Percentiles rank a stretch among this genome's conserved stretches.
phyloP scores from a whole-genome alignment of 1,140 invertebrate genomes.

The Mactra quadrangularis region DNA sequence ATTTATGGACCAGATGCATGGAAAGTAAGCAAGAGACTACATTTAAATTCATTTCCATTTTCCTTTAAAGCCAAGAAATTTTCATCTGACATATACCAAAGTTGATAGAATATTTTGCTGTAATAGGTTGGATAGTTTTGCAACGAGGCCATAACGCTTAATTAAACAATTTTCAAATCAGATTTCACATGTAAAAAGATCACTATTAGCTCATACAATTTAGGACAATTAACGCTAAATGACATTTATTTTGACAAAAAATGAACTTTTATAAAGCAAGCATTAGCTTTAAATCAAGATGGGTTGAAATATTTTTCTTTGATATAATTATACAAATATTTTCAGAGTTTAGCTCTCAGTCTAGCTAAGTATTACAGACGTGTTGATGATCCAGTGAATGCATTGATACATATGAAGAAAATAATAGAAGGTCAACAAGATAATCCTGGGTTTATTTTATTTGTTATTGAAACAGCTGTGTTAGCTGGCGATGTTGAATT shows the following conservation, averaged over 20 bases:
- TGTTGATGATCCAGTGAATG: neutral
- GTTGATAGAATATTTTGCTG: no score
- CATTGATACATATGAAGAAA: neutral
- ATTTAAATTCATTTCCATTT: no score
- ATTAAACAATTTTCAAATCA: neutral
- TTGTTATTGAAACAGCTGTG: constrained; percentile 15
- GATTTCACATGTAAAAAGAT: neutral
- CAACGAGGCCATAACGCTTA: no score
- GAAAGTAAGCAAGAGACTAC: no score
- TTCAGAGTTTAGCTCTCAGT: constrained; percentile 36
- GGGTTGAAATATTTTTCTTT: neutral
- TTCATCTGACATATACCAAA: no score
- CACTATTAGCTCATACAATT: no score
- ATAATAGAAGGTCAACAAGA: neutral
- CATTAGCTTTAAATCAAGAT: neutral
- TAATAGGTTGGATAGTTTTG: no score
- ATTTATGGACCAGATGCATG: no score
- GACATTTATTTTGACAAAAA: no score
- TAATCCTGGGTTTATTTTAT: constrained; percentile 16
- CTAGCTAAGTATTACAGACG: constrained; percentile 30
- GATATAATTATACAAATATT: neutral
- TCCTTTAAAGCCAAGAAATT: no score
- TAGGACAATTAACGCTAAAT: no score
- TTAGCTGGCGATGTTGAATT: constrained; percentile 1
- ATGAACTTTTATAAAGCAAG: no score